Percentiles rank a stretch among this genome's conserved stretches.
phyloP scores from a whole-genome alignment of 2,113 vertebrate genomes.

The Oncorhynchus tshawytscha region DNA sequence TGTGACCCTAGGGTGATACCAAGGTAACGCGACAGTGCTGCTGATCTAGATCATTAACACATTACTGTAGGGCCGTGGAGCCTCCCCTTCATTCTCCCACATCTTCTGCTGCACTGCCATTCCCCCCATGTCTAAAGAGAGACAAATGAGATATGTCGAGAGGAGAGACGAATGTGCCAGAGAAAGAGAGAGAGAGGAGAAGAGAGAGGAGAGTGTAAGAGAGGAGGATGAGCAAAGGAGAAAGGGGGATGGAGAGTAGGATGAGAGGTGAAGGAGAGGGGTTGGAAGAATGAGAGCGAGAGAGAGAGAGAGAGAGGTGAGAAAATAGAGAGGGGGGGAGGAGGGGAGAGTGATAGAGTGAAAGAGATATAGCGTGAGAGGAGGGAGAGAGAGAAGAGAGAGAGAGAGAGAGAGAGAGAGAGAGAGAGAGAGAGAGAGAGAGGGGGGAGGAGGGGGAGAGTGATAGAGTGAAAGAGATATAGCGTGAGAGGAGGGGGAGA shows the following conservation, averaged over 20 bases:
- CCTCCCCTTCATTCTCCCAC: constrained; percentile 22
- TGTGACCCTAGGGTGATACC: constrained; percentile 66
- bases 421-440: constrained; percentile 33
- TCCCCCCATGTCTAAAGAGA: constrained; percentile 43
- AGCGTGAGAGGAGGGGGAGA: constrained; percentile 8
- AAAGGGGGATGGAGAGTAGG: constrained; percentile 19
- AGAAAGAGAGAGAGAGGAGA: not conserved
- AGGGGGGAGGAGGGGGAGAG: constrained; percentile 32
- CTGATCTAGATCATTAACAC: constrained; percentile 66
- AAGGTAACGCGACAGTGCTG: constrained; percentile 59
- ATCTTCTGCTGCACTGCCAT: constrained; percentile 42
- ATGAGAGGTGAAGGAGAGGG: constrained; percentile 1
- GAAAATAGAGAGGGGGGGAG: constrained; percentile 3
- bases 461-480: too few species aligned
- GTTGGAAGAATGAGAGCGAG: not conserved
- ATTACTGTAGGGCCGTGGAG: constrained; percentile 55
- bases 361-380: constrained; percentile 6
- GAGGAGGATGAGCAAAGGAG: not conserved
- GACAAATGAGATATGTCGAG: constrained; percentile 55
- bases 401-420: constrained; percentile 11
- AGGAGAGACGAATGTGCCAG: not conserved
- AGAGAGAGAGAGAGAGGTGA: constrained; percentile 32
- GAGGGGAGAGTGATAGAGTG: not conserved
- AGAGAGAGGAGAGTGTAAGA: not conserved
- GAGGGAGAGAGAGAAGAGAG: not conserved